A percentile compares a stretch with the other conserved stretches of the same genome.
These are phyloP conservation scores for Neria commutata DNA, from an alignment of 2,888 invertebrate species.

Conservation along the genomic window DNA sequence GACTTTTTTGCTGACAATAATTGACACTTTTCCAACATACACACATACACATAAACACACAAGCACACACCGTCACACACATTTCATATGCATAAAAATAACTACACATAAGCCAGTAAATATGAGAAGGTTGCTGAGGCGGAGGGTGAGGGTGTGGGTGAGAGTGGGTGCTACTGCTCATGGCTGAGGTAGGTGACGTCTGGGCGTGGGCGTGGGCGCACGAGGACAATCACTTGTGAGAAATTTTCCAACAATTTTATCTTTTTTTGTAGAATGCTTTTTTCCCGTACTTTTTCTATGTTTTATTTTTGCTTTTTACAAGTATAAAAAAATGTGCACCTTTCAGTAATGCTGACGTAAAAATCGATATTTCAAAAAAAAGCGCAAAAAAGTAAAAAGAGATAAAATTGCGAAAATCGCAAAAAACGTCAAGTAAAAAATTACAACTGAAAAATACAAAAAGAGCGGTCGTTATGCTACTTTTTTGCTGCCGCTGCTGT, in stretches of 20 bases:
- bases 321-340: constrained; percentile 46
- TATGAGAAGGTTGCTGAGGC: not conserved
- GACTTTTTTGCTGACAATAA: constrained; percentile 1
- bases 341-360: constrained; percentile 54
- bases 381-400: constrained; percentile 29
- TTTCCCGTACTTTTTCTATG: not conserved
- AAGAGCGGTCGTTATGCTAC: constrained; percentile 52
- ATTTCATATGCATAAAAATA: not conserved
- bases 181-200: too few species aligned
- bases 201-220: not conserved
- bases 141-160: not conserved
- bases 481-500: constrained; percentile 37
- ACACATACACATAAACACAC: not conserved
- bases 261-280: constrained; percentile 4
- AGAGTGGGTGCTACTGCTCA: not conserved
- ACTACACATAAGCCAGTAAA: not conserved
- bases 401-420: constrained; percentile 41
- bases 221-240: constrained; percentile 15
- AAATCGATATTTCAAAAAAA: constrained; percentile 51
- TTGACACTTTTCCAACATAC: constrained; percentile 1
- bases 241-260: constrained; percentile 15
- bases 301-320: constrained; percentile 15
- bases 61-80: not conserved
- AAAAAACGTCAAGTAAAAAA: constrained; percentile 47
- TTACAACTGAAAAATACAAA: constrained; percentile 48